Percentiles rank a stretch among this genome's conserved stretches.
Evolutionary conservation across 2,113 vertebrate genomes (phyloP).

Genomic region (Nannobrachium achirus): DNA sequence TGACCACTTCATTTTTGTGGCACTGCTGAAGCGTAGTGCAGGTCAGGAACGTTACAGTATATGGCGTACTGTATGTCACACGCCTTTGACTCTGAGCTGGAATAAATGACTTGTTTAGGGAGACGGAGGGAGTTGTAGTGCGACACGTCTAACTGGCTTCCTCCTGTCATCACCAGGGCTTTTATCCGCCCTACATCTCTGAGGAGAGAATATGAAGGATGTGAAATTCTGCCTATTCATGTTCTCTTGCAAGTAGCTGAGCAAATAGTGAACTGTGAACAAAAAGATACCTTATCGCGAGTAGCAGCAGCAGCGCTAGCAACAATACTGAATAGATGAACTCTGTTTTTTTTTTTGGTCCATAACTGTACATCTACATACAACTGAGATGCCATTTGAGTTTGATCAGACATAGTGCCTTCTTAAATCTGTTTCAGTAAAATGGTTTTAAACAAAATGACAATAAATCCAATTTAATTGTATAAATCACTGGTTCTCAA

Average conservation of each 20-base stretch:
- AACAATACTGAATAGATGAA: constrained; percentile 29
- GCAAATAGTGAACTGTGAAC: constrained; percentile 50
- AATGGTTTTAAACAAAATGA: background rate
- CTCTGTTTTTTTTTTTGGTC: constrained; percentile 12
- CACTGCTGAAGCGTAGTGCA: constrained; percentile 33
- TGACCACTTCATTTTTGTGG: constrained; percentile 16
- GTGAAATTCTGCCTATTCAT: constrained; percentile 55
- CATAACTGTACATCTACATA: constrained; percentile 8
- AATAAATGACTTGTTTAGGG: constrained; percentile 57
- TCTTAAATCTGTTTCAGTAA: background rate
- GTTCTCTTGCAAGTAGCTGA: constrained; percentile 50
- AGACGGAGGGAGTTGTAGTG: constrained; percentile 26
- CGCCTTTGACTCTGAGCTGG: constrained; percentile 38
- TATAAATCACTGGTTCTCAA: too few species aligned
- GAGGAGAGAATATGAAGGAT: constrained; percentile 50
- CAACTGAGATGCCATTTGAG: background rate
- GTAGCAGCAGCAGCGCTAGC: constrained; percentile 15
- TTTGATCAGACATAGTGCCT: background rate
- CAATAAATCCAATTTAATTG: too few species aligned
- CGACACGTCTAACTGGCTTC: constrained; percentile 46
- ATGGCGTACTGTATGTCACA: constrained; percentile 32
- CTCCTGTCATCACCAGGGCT: constrained; percentile 46
- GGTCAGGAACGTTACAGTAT: constrained; percentile 31
- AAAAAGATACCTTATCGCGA: constrained; percentile 40
- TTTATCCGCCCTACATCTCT: constrained; percentile 56